Conservation (phyloP, 2,113 vertebrate genomes). For the Petroica traversi region DNA sequence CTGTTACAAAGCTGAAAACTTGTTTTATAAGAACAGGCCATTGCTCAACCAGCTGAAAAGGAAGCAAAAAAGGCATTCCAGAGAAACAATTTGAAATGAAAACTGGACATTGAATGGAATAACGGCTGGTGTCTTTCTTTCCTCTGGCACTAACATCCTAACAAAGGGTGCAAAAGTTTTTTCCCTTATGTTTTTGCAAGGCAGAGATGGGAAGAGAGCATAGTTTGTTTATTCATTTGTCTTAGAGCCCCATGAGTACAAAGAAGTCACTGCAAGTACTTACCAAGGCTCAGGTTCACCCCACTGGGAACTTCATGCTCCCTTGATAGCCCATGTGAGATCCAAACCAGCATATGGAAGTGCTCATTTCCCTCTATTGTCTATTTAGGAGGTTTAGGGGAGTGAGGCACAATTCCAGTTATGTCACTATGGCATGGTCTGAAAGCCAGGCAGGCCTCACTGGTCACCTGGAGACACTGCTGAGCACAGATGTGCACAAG, state of each 20-base stretch:
- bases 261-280: neutral
- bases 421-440: neutral
- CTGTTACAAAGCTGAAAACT: neutral
- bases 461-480: neutral
- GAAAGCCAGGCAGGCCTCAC: neutral
- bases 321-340: neutral
- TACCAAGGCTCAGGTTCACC: neutral
- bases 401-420: neutral
- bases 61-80: neutral
- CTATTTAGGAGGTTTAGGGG: neutral
- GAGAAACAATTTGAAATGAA: constrained; percentile 17
- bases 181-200: neutral
- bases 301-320: neutral
- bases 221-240: neutral
- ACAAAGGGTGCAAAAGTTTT: neutral
- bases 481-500: neutral
- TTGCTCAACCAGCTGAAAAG: neutral
- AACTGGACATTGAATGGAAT: constrained; percentile 5
- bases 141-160: neutral
- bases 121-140: neutral
- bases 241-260: neutral
- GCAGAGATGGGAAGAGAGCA: neutral
- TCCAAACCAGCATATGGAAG: neutral
- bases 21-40: neutral
- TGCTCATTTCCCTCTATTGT: neutral